These are phyloP conservation scores for Eupithecia subumbrata DNA, from an alignment of 2,888 invertebrate genomes.

Conservation along the genomic window DNA sequence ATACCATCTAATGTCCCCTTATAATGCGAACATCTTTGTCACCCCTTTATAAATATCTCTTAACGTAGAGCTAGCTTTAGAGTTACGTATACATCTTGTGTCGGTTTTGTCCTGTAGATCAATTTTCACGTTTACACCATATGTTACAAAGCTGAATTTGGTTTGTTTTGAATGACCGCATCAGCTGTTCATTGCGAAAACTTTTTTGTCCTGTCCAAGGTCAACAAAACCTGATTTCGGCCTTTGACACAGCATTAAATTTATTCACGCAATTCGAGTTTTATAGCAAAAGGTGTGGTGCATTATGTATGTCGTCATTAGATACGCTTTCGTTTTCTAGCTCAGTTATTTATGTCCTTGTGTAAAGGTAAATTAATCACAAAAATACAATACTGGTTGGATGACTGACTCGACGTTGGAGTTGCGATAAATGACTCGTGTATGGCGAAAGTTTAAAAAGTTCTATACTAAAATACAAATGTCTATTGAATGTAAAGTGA, in stretches of 20 bases:
- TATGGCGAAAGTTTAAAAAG: not conserved
- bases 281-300: constrained; percentile 26
- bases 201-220: constrained; percentile 11
- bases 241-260: constrained; percentile 35
- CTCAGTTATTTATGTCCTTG: constrained; percentile 23
- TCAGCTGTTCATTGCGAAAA: constrained; percentile 6
- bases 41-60: constrained; percentile 13
- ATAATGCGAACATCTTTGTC: constrained; percentile 26
- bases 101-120: not conserved
- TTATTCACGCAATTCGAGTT: constrained; percentile 11
- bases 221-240: constrained; percentile 10
- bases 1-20: constrained; percentile 16
- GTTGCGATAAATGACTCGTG: not conserved
- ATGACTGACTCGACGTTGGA: not conserved
- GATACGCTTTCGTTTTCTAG: constrained; percentile 31
- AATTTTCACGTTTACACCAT: not conserved
- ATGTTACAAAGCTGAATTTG: not conserved
- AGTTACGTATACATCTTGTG: not conserved
- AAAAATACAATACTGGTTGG: not conserved
- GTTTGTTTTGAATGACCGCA: not conserved
- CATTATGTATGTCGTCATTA: constrained; percentile 19
- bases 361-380: not conserved
- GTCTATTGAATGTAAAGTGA: constrained; percentile 31
- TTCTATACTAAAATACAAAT: not conserved
- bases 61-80: not conserved